Evolutionary conservation across 2,113 vertebrate species (phyloP).

Genomic region (Antigone vipio): DNA sequence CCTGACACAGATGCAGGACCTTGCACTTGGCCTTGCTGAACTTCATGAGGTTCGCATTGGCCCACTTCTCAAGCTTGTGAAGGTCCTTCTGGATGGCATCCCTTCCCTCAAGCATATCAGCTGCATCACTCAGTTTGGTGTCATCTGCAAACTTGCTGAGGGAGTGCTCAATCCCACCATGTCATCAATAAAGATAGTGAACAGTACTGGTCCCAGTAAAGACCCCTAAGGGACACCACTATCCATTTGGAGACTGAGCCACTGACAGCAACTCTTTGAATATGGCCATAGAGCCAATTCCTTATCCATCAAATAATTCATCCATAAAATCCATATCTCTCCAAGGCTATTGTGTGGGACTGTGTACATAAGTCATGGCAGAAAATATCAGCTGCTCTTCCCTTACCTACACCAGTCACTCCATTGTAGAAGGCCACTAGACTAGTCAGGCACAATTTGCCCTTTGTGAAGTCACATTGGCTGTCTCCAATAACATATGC

Average conservation of each 20-base stretch:
- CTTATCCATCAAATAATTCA: neutral
- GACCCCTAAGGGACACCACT: neutral
- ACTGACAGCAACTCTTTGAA: neutral
- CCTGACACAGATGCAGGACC: neutral
- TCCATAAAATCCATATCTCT: rapidly evolving
- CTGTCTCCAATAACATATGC: neutral
- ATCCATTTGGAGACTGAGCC: neutral
- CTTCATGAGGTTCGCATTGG: neutral
- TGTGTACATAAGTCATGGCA: neutral
- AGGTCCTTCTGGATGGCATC: neutral
- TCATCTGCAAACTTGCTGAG: neutral
- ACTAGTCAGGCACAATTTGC: neutral
- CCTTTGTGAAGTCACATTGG: neutral
- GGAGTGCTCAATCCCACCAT: neutral
- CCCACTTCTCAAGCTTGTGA: neutral
- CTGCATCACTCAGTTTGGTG: neutral
- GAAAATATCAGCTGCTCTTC: neutral
- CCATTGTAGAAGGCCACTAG: rapidly evolving
- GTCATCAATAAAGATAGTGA: neutral
- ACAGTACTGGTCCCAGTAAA: neutral
- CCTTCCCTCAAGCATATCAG: neutral
- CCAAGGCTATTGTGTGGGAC: neutral
- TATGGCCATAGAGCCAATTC: neutral
- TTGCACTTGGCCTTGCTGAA: neutral
- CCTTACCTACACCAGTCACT: neutral